Base-by-base conservation (phyloP, 37 sponge, comb jelly and placozoan species). In the Aplysina aerophoba region DNA sequence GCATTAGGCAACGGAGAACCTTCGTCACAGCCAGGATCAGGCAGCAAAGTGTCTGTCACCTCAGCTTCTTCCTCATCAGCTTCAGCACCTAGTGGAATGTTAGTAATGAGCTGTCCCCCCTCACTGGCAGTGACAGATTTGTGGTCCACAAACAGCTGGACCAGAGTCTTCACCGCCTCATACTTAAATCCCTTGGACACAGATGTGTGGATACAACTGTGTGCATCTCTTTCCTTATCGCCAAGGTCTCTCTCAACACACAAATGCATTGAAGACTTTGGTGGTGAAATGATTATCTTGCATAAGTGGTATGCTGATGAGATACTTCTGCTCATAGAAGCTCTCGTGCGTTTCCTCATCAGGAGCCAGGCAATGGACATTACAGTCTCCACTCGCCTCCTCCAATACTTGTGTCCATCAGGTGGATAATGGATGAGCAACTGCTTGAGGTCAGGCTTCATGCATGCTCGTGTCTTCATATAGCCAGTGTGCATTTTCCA, bases 381-480 rank as follows among this genome's bases (percentile, higher is more conserved):
- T n/a, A n/a, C n/a, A n/a, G n/a, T n/a, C n/a, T n/a, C n/a, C n/a
- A 59, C 81, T 55, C 60, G 58, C 35, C 81, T 54, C 30, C 21
- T 55, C 81, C 81, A 80, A 34, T 80, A 80, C 12, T 55, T n/a
- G 58, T 59, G 59, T 21, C 33, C 28, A 30, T 54, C 81, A 56
- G 81, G 60, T 58, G 59, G 59, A 19, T 58, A 58, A 58, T 19
- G 17, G 19, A 58, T 19, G 19, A 58, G 59, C 19, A 19, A 58
- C 19, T 58, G 59, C 17, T 20, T 19, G 15, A 58, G 59, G 19
- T 58, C 59, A 58, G n/a, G n/a, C n/a, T n/a, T n/a, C n/a, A n/a
- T n/a, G n/a, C n/a, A n/a, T n/a, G n/a, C n/a, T n/a, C n/a, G n/a
- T n/a, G n/a, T n/a, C n/a, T n/a, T n/a, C n/a, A n/a, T n/a, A n/a